These are phyloP conservation scores for Octodon degus DNA, from an alignment of 2,113 vertebrate species.

Conservation along the genomic window DNA sequence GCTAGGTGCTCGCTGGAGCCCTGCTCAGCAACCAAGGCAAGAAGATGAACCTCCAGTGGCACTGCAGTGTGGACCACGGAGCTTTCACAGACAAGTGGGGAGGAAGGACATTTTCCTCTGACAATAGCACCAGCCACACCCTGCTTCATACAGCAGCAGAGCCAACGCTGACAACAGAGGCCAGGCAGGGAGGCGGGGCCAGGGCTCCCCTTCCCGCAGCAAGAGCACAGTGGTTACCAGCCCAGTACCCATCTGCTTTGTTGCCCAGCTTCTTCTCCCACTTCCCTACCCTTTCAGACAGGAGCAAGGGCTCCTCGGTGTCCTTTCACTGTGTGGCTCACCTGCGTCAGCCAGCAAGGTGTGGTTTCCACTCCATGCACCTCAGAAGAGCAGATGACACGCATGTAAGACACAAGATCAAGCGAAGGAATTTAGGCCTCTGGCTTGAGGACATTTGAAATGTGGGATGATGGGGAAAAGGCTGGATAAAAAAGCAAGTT, in stretches of 20 bases:
- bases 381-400: background rate
- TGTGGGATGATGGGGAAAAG: background rate
- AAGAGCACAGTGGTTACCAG: background rate
- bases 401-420: background rate
- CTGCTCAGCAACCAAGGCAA: background rate
- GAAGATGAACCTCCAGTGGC: background rate
- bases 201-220: background rate
- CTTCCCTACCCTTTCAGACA: background rate
- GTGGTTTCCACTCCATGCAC: background rate
- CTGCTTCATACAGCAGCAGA: background rate
- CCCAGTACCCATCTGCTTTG: background rate
- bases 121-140: background rate
- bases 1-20: background rate
- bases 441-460: conserved; percentile 11
- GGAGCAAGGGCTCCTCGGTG: background rate
- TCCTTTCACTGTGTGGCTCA: background rate
- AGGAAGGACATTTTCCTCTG: background rate
- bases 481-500: background rate
- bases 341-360: background rate
- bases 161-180: background rate
- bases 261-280: background rate
- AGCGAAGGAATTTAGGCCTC: background rate
- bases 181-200: accelerated
- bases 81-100: background rate
- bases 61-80: background rate